These are phyloP conservation scores for Polypterus bichir DNA, from an alignment of 2,113 vertebrate species.

Conservation along the genomic window DNA sequence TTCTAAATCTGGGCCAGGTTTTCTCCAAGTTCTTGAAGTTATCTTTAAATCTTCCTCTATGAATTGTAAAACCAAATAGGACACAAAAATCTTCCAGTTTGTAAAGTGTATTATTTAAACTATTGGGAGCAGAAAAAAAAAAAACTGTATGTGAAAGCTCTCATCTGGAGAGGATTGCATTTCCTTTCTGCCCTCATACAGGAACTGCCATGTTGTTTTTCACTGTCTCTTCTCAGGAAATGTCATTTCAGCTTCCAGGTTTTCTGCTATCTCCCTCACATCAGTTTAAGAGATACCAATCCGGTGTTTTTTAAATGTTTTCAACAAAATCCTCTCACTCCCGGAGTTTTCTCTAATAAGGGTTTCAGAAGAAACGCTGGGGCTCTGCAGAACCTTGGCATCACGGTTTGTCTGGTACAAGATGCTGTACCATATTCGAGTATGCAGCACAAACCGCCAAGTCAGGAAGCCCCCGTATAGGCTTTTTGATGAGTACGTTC, in stretches of 20 bases:
- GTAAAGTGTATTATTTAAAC: slow-evolving; percentile 15
- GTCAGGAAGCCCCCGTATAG: neutral
- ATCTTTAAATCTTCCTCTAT: slow-evolving; percentile 6
- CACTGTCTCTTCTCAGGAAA: slow-evolving; percentile 11
- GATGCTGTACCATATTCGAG: neutral
- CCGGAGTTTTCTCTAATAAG: slow-evolving; percentile 6
- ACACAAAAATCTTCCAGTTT: slow-evolving; percentile 15
- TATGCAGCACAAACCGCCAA: slow-evolving; percentile 9
- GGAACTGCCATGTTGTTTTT: slow-evolving; percentile 6
- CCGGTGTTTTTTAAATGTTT: slow-evolving; percentile 5
- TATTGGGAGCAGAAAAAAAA: slow-evolving; percentile 13
- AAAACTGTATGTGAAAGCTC: slow-evolving; percentile 13
- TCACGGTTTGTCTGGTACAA: neutral
- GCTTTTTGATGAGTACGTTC: neutral
- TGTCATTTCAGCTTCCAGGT: slow-evolving; percentile 12
- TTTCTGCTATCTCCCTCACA: slow-evolving; percentile 12
- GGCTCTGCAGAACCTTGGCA: slow-evolving; percentile 2
- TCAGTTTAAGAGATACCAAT: slow-evolving; percentile 7
- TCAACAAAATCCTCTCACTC: slow-evolving; percentile 1
- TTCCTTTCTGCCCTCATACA: slow-evolving; percentile 16
- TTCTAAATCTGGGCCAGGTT: slow-evolving; percentile 17
- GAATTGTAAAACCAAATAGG: slow-evolving; percentile 11
- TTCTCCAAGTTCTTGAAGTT: slow-evolving; percentile 15
- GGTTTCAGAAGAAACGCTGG: slow-evolving; percentile 13
- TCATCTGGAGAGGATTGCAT: slow-evolving; percentile 15